Evolutionary conservation across 2,113 vertebrate species (phyloP).

Genomic region (Pomatostomus ruficeps): DNA sequence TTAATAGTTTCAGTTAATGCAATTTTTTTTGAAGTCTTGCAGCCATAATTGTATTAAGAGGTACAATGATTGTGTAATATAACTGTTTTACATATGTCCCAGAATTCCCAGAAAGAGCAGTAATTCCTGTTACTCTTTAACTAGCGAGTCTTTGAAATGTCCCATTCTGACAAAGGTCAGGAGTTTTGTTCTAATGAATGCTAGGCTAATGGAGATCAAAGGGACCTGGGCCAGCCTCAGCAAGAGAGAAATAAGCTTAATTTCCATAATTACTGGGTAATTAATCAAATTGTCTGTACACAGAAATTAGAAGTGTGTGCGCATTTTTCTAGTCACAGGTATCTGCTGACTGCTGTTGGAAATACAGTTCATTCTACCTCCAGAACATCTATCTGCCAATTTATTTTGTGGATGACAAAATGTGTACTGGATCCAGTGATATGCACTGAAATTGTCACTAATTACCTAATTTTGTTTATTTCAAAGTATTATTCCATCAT

Average conservation of each 20-base stretch:
- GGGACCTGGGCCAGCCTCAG: not conserved
- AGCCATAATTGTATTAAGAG: not conserved
- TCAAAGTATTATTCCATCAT: not conserved
- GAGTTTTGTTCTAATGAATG: not conserved
- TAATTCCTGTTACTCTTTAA: conserved; percentile 47
- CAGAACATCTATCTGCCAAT: rapidly evolving
- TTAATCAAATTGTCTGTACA: not conserved
- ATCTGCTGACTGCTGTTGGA: not conserved
- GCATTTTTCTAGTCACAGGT: not conserved
- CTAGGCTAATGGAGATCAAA: not conserved
- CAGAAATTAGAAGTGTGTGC: not conserved
- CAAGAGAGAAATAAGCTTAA: not conserved
- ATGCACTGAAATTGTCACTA: not conserved
- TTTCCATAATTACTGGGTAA: conserved; percentile 12
- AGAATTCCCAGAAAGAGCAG: not conserved
- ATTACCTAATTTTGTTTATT: not conserved
- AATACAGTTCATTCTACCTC: not conserved
- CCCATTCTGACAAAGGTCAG: conserved; percentile 16
- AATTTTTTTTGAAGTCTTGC: not conserved
- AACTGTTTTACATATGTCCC: not conserved
- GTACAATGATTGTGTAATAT: not conserved
- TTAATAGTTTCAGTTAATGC: not conserved
- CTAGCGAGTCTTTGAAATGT: not conserved
- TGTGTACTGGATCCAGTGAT: not conserved
- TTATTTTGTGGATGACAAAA: not conserved